Evolutionary conservation across 2,113 vertebrate genomes (phyloP).

Genomic region (Crypturellus undulatus): DNA sequence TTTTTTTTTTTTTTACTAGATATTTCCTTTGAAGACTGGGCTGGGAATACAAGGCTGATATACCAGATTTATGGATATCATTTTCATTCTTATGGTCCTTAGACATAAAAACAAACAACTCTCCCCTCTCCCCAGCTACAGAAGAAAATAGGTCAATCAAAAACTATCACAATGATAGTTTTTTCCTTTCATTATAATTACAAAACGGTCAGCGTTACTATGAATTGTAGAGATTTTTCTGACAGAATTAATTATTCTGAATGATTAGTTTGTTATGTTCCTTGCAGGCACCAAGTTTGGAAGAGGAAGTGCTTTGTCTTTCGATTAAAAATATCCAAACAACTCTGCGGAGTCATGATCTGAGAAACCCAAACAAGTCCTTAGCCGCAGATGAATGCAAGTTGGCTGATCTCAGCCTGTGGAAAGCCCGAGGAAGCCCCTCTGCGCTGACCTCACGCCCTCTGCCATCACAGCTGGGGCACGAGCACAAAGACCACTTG

Average conservation of each 20-base stretch:
- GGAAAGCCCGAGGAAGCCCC: conserved; percentile 56
- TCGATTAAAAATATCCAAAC: conserved; percentile 73
- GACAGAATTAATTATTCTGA: conserved; percentile 76
- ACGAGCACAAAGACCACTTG: conserved; percentile 68
- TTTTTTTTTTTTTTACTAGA: neutral
- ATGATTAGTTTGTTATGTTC: conserved; percentile 69
- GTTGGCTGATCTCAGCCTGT: conserved; percentile 43
- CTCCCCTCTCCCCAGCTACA: neutral
- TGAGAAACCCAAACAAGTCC: conserved; percentile 74
- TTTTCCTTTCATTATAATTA: conserved; percentile 70
- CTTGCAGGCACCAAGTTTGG: conserved; percentile 63
- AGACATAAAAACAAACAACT: conserved; percentile 38
- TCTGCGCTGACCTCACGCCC: conserved; percentile 63
- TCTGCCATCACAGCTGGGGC: conserved; percentile 77
- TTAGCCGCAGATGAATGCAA: conserved; percentile 69
- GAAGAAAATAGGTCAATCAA: conserved; percentile 66
- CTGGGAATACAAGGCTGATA: conserved; percentile 23
- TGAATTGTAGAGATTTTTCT: conserved; percentile 71
- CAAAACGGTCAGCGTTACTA: conserved; percentile 44
- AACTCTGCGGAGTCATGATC: conserved; percentile 71
- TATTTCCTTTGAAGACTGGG: conserved; percentile 47
- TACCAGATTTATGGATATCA: conserved; percentile 15
- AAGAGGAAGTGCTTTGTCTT: conserved; percentile 76
- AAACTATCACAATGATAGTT: conserved; percentile 57
- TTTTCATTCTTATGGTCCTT: conserved; percentile 18